Evolutionary conservation across 2,797 vertebrate genomes (phyloP).

Genomic region (Ceyx erithaca): DNA sequence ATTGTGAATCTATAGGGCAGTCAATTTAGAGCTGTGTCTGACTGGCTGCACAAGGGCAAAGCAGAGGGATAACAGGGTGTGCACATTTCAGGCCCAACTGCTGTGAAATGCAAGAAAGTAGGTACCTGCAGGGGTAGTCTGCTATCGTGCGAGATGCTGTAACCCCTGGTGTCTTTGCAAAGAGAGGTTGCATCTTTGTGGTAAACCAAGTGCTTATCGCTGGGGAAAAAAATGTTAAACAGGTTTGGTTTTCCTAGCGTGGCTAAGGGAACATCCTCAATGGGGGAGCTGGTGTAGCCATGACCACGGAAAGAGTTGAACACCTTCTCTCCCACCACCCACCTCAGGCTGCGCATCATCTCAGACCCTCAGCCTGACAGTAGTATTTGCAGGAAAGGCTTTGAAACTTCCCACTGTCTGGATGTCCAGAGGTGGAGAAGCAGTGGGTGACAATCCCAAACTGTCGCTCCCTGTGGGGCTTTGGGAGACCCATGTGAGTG

Average conservation of each 20-base stretch:
- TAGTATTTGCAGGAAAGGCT: not conserved
- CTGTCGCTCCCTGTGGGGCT: not conserved
- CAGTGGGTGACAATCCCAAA: not conserved
- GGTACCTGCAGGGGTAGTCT: not conserved
- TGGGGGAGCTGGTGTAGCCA: not conserved
- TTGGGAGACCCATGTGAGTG: not conserved
- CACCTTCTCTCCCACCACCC: not conserved
- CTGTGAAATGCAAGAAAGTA: not conserved
- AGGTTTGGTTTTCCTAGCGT: not conserved
- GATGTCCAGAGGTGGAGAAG: not conserved
- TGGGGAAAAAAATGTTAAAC: not conserved
- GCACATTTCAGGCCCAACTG: not conserved
- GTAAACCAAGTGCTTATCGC: not conserved
- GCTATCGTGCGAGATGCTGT: not conserved
- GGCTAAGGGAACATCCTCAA: not conserved
- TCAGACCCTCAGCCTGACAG: not conserved
- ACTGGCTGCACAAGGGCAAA: not conserved
- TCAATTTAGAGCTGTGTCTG: accelerated
- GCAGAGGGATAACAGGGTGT: not conserved
- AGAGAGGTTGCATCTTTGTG: not conserved
- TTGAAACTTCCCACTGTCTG: not conserved
- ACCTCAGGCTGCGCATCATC: not conserved
- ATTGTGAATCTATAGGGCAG: not conserved
- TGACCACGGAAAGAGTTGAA: not conserved
- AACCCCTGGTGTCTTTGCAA: not conserved